Evolutionary conservation across 2,113 vertebrate species (phyloP).

Genomic region (Clarias batrachus): DNA sequence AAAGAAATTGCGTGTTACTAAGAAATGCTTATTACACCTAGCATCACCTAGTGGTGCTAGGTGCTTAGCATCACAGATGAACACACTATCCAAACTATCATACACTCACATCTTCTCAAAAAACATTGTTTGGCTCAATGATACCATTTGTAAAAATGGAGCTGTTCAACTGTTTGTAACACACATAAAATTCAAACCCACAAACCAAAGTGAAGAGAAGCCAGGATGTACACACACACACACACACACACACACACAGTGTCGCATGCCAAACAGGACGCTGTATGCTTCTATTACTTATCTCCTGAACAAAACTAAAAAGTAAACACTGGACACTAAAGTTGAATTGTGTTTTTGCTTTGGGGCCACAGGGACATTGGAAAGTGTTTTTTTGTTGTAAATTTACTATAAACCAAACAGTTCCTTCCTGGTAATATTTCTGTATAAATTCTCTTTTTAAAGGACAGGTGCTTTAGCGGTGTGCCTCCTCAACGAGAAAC

Average conservation of each 20-base stretch:
- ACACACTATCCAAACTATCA: neutral
- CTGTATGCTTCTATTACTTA: neutral
- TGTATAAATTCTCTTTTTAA: neutral
- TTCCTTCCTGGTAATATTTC: neutral
- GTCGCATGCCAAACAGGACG: neutral
- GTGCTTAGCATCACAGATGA: neutral
- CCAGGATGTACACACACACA: neutral
- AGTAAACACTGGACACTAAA: neutral
- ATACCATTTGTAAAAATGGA: neutral
- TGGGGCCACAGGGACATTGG: neutral
- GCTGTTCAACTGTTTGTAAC: neutral
- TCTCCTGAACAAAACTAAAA: neutral
- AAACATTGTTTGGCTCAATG: neutral
- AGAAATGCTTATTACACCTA: neutral
- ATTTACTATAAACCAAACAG: neutral
- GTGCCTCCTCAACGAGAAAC: neutral
- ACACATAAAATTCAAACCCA: neutral
- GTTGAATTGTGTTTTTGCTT: neutral
- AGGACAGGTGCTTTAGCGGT: neutral
- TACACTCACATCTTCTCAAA: neutral
- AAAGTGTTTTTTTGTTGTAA: neutral
- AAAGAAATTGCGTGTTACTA: neutral
- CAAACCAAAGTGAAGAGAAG: neutral
- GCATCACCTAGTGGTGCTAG: too few relatives aligned
- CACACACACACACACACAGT: neutral